A percentile compares a stretch with the other conserved stretches of the same genome.
These are phyloP conservation scores for Eumaeus atala DNA, from an alignment of 1,140 invertebrate species.

Conservation along the genomic window DNA sequence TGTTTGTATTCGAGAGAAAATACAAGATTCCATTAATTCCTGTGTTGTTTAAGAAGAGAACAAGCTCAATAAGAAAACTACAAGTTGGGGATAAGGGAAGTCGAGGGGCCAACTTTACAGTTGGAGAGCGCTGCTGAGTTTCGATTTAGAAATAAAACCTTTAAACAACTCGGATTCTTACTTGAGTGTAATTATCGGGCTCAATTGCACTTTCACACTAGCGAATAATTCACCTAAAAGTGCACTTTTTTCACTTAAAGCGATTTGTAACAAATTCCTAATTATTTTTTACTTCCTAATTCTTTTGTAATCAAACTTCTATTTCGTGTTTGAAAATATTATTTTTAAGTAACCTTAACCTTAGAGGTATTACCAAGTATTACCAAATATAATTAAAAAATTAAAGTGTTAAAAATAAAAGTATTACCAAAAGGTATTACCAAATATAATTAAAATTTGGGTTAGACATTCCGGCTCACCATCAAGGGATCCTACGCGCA, in stretches of 20 bases:
- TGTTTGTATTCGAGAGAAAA: neutral
- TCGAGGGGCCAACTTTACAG: conserved; percentile 16
- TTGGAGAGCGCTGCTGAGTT: conserved; percentile 12
- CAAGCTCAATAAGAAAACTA: conserved; percentile 19
- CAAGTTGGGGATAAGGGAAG: conserved; percentile 17
- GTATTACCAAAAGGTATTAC: too few relatives aligned
- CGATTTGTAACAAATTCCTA: too few relatives aligned
- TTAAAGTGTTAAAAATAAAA: too few relatives aligned
- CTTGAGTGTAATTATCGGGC: conserved; percentile 13
- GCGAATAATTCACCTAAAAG: neutral
- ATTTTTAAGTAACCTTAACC: too few relatives aligned
- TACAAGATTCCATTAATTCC: conserved; percentile 8
- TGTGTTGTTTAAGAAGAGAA: conserved; percentile 15
- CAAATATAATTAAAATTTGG: too few relatives aligned
- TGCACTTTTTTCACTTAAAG: neutral
- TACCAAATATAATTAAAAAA: too few relatives aligned
- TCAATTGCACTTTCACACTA: neutral
- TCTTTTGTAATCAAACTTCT: neutral
- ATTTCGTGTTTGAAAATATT: conserved; percentile 26
- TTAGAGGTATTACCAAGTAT: too few relatives aligned
- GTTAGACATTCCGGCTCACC: too few relatives aligned
- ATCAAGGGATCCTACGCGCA: too few relatives aligned
- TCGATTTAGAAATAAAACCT: conserved; percentile 14
- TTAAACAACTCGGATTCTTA: conserved; percentile 9
- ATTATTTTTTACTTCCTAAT: too few relatives aligned